Evolutionary conservation across 64 coral and sea anemone species (phyloP).

Genomic region (Catalaphyllia jardinei): DNA sequence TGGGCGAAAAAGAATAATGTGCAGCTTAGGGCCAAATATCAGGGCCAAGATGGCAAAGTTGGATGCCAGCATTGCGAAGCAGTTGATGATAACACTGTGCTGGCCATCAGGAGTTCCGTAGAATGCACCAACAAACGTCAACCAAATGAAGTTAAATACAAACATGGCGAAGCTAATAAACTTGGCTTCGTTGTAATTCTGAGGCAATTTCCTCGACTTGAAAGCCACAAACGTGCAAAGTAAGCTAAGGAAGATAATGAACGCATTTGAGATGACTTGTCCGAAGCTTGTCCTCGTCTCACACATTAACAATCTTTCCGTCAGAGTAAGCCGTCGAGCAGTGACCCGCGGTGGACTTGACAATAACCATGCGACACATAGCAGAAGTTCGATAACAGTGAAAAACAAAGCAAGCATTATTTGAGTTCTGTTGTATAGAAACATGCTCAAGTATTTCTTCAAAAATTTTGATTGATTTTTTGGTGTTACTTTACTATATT

Average conservation of each 20-base stretch:
- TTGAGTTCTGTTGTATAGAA: slow-evolving; percentile 44
- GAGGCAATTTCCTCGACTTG: slow-evolving; percentile 68
- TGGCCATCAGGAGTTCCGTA: slow-evolving; percentile 58
- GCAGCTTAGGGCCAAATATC: slow-evolving; percentile 82
- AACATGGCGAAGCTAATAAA: slow-evolving; percentile 90
- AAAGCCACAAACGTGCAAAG: slow-evolving; percentile 81
- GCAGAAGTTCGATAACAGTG: slow-evolving; percentile 37
- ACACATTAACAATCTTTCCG: neutral
- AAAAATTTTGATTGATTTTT: slow-evolving; percentile 13
- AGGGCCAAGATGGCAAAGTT: slow-evolving; percentile 79
- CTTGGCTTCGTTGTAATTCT: slow-evolving; percentile 89
- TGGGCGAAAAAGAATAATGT: slow-evolving; percentile 76
- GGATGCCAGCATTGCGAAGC: slow-evolving; percentile 74
- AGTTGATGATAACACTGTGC: slow-evolving; percentile 55
- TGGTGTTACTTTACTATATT: slow-evolving; percentile 1
- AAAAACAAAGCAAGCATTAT: slow-evolving; percentile 36
- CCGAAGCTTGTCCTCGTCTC: neutral
- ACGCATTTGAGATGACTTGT: slow-evolving; percentile 41
- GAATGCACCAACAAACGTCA: slow-evolving; percentile 68
- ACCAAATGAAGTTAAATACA: slow-evolving; percentile 83
- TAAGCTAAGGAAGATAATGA: slow-evolving; percentile 81
- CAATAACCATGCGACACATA: slow-evolving; percentile 43
- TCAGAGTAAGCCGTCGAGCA: neutral
- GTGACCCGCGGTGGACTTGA: slow-evolving; percentile 45
- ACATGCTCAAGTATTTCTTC: neutral